Evolutionary conservation across 35 echinoderm and acorn worm species (phyloP), one percentile per base, ranked within the genome.

Genomic region (Apostichopus parvimensis): DNA sequence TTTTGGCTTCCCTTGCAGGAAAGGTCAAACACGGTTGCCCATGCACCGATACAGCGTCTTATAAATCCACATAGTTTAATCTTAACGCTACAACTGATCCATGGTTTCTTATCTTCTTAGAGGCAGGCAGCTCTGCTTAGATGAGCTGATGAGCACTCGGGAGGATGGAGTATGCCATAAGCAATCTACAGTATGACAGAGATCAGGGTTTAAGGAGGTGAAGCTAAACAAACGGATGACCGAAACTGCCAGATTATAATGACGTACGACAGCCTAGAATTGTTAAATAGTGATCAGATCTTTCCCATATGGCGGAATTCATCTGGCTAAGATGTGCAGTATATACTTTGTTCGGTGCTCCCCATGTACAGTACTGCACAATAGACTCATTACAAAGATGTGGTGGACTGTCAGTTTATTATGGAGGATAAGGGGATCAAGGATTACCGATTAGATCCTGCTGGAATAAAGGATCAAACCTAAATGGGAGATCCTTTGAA

Each of bases 1-100:
- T 45, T 45, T 82, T 20, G 2, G 64, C 52, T 55, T 82, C 10
- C 52, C 5, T n/a, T 10, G 17, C 79, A 17, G 14, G 79, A 54
- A 56, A 82, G 79, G 79, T 82, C 79, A 82, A 82, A 82, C 34
- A 82, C 52, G 14, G 34, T 56, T 17, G 11, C 64, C 11, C 13
- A 11, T 68, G 34, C 34, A 45, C 34, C 34, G 34, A 45, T 45
- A 45, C 34, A 45, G 34, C 34, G 34, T 68, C 64, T 68, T 4
- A 45, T 68, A 68, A 11, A 11, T 68, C 64, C 9, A 68, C 34
- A 68, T 2, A 68, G 64, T 68, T 11, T 68, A 11, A 68, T 68
- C 18, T 68, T 18, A 11, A 68, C 64, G 64, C 64, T 68, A 18
- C 64, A 68, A 18, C 11, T 11, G 64, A 68, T 68, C 11, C 64